Evolutionary conservation across 2,888 invertebrate species (phyloP).

Genomic region (Troides oblongomaculatus): DNA sequence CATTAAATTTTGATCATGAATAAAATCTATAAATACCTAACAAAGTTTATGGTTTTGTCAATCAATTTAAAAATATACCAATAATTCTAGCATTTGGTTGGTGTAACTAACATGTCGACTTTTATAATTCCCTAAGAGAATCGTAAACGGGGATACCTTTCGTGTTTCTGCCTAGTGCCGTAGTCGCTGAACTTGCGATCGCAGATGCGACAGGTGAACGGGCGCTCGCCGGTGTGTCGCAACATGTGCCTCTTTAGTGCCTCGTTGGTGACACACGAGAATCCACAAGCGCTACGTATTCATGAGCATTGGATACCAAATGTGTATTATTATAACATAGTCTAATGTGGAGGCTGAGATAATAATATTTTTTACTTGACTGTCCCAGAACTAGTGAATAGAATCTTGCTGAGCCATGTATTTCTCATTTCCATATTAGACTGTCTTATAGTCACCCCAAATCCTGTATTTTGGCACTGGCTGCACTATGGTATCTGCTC

Average conservation of each 20-base stretch:
- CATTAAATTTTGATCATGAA: too few species aligned
- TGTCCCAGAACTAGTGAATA: background rate
- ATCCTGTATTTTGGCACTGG: background rate
- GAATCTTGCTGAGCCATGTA: background rate
- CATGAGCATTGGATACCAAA: constrained; percentile 1
- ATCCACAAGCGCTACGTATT: constrained; percentile 57
- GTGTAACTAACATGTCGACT: background rate
- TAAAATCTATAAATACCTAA: too few species aligned
- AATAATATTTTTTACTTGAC: background rate
- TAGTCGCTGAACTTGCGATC: constrained; percentile 66
- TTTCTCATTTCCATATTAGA: constrained; percentile 4
- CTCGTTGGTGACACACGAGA: constrained; percentile 60
- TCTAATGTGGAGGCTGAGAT: background rate
- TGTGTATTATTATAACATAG: background rate
- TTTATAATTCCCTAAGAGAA: background rate
- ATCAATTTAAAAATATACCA: too few species aligned
- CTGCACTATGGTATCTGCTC: background rate
- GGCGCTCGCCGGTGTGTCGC: constrained; percentile 64
- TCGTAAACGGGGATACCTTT: constrained; percentile 46
- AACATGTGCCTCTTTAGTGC: constrained; percentile 69
- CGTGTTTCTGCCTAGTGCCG: constrained; percentile 69
- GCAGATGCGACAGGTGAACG: constrained; percentile 68
- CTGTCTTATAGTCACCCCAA: constrained; percentile 12
- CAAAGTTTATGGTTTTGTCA: too few species aligned
- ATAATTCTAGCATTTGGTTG: too few species aligned